These are phyloP conservation scores for Anneissia japonica DNA, from an alignment of 35 echinoderm and acorn worm genomes.

Conservation along the genomic window DNA sequence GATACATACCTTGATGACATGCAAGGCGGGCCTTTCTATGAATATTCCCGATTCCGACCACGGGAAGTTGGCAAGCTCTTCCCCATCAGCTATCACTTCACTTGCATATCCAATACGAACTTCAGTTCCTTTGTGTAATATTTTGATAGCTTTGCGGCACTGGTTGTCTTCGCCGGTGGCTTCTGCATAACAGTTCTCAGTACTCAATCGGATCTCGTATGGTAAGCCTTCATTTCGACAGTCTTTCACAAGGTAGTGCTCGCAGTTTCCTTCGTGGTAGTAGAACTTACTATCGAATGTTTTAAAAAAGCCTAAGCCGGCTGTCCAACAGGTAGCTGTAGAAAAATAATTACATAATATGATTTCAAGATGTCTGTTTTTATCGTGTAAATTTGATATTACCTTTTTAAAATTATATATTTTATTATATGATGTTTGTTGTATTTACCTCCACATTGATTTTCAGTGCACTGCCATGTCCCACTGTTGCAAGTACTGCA, in stretches of 20 bases:
- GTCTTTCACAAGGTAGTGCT: constrained; percentile 50
- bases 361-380: not conserved
- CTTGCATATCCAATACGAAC: constrained; percentile 27
- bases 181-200: constrained; percentile 27
- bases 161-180: constrained; percentile 46
- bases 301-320: constrained; percentile 58
- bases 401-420: not conserved
- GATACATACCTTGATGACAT: constrained; percentile 48
- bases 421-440: not conserved
- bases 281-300: constrained; percentile 70
- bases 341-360: not conserved
- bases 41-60: constrained; percentile 24
- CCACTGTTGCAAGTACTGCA: constrained; percentile 42
- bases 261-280: constrained; percentile 53
- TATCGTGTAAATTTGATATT: not conserved
- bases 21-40: constrained; percentile 36
- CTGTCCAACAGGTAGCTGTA: constrained; percentile 46
- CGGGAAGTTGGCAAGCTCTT: constrained; percentile 34
- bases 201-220: constrained; percentile 27
- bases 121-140: constrained; percentile 23
- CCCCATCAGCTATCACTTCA: constrained; percentile 41
- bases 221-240: constrained; percentile 23
- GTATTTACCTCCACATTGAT: constrained; percentile 48
- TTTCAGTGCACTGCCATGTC: constrained; percentile 52
- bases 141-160: constrained; percentile 45